Conservation (phyloP, 1,140 invertebrate genomes). For the Achroia grisella region DNA sequence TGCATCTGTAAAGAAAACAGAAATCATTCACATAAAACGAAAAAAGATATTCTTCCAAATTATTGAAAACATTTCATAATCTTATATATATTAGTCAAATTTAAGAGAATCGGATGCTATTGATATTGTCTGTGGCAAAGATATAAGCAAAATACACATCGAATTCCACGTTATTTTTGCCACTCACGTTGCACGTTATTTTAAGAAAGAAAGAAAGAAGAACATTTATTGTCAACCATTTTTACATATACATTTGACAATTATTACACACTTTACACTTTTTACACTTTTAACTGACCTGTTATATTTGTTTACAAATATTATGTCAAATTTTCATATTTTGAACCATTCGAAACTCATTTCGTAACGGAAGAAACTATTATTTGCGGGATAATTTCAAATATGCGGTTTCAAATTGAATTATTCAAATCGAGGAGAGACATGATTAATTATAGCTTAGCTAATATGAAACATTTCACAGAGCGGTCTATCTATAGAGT, state of each 20-base stretch:
- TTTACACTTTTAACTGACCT: not conserved
- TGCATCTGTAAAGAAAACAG: conserved; percentile 24
- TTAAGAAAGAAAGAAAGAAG: too few relatives aligned
- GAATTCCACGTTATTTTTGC: too few relatives aligned
- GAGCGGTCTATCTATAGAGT: not conserved
- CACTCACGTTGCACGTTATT: too few relatives aligned
- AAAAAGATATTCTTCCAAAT: too few relatives aligned
- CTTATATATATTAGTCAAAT: too few relatives aligned
- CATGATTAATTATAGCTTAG: not conserved
- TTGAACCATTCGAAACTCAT: not conserved
- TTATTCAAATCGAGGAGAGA: too few relatives aligned
- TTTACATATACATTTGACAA: too few relatives aligned
- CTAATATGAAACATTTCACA: not conserved
- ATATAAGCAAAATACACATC: too few relatives aligned
- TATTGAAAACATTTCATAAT: too few relatives aligned
- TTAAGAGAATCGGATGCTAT: too few relatives aligned
- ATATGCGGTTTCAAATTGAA: not conserved
- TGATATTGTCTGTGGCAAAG: too few relatives aligned
- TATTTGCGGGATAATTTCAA: not conserved
- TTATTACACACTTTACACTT: not conserved
- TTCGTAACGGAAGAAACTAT: not conserved
- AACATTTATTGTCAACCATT: too few relatives aligned
- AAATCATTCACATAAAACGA: not conserved
- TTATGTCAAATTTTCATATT: not conserved
- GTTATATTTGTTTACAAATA: conserved; percentile 2